Evolutionary conservation across 2,888 invertebrate species (phyloP).

Genomic region (Eretmocerus hayati): DNA sequence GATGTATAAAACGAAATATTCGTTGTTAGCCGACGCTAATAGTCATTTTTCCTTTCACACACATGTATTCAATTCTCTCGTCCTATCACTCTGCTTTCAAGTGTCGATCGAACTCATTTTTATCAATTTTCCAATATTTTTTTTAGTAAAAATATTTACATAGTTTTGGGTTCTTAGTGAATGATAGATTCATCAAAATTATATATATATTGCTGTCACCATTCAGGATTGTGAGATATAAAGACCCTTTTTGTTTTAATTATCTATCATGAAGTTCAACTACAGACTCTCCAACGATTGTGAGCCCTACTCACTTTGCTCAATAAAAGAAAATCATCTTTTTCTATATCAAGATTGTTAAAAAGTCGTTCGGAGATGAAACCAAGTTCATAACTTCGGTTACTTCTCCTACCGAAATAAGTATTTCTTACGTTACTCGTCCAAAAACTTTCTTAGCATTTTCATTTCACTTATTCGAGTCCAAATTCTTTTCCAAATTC

Average conservation of each 20-base stretch:
- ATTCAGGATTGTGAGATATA: conserved; percentile 7
- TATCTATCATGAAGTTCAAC: conserved; percentile 43
- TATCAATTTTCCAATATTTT: conserved; percentile 1
- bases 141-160: conserved; percentile 21
- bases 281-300: conserved; percentile 42
- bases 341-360: conserved; percentile 30
- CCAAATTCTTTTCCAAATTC: conserved; percentile 16
- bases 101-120: conserved; percentile 3
- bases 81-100: conserved; percentile 8
- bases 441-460: background rate
- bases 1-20: conserved; percentile 36
- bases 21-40: conserved; percentile 37
- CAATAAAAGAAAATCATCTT: conserved; percentile 34
- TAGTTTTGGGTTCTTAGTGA: conserved; percentile 5
- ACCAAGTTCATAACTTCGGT: too few relatives aligned
- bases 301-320: conserved; percentile 35
- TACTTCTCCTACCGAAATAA: too few relatives aligned
- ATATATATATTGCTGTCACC: conserved; percentile 10
- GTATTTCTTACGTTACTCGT: too few relatives aligned
- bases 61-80: background rate
- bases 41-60: conserved; percentile 8
- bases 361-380: too few relatives aligned
- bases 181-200: conserved; percentile 10
- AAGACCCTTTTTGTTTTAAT: conserved; percentile 15
- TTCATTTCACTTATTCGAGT: background rate